A percentile compares a stretch with the other conserved stretches of the same genome.
Conservation (phyloP, 53 echinoderm and acorn worm genomes). For the Paracentrotus lividus region DNA sequence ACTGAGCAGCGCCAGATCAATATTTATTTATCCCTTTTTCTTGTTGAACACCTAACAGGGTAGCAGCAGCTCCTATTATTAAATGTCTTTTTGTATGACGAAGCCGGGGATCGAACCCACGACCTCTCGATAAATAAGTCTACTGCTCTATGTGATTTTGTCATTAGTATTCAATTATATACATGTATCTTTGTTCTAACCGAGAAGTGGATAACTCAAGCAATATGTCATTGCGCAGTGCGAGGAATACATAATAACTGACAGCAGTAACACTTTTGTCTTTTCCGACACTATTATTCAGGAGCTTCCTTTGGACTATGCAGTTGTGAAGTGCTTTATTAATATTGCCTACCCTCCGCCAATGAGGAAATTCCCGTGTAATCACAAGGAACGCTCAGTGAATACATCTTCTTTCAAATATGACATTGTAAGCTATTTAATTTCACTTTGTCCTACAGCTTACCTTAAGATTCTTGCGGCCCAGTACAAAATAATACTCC, state of each 20-base stretch:
- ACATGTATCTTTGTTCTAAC: neutral
- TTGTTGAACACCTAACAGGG: too few relatives aligned
- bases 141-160: slow-evolving; percentile 46
- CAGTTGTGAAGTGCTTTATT: neutral
- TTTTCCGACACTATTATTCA: neutral
- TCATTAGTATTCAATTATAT: neutral
- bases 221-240: slow-evolving; percentile 1
- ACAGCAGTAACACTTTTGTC: neutral
- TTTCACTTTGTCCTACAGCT: neutral
- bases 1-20: too few relatives aligned
- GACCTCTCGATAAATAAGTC: slow-evolving; percentile 40
- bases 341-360: neutral
- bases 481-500: slow-evolving; percentile 14
- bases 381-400: neutral
- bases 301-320: neutral
- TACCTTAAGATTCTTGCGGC: neutral
- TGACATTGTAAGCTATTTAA: slow-evolving; percentile 23
- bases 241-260: neutral
- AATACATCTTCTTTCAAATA: neutral
- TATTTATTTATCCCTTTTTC: too few relatives aligned
- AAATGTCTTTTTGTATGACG: too few relatives aligned
- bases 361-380: neutral
- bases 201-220: neutral
- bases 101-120: too few relatives aligned
- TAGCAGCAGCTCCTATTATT: too few relatives aligned